Base-by-base conservation (phyloP, 2,113 vertebrate genomes). In the Sisor rabdophorus region DNA sequence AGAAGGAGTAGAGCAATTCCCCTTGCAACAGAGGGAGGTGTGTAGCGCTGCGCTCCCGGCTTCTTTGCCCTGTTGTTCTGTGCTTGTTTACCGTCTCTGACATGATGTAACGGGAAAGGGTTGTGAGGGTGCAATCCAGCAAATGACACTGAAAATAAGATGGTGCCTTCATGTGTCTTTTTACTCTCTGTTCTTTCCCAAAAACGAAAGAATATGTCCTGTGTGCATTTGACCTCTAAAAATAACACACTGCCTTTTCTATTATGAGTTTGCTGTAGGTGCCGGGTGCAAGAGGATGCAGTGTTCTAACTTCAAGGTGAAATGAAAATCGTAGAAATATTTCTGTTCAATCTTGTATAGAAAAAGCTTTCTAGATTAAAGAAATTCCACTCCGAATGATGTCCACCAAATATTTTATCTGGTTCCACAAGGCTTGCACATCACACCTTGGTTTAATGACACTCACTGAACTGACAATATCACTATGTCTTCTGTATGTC, bases 301-400 rank as follows among this genome's bases (percentile, higher is more conserved):
- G 93, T 96, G 94, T 94, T 92, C 93, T 94, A 94, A 93, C 94
- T 92, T 93, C 90, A 94, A n/a, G n/a, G n/a, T n/a, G n/a, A n/a
- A 90, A 91, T 96, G 94, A 93, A 94, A 96, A 95, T 95, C 95
- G 95, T 96, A 98, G 95, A 95, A 15, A 22, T 44, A 22, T 64
- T 64, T 64, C 59, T 20, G 59, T 40, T 64, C 32, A 44, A 2
- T 64, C 61, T 12, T 63, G 16, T n/a, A 5, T 11, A 12, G 28
- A 97, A 94, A 96, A 95, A 98, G 94, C 96, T 91, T 95, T 93
- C 93, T 95, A 93, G 95, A 94, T 95, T 94, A 94, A 93, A 94
- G 95, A 93, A 93, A 93, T 93, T 93, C 19, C 32, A 63, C 32
- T 19, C 0, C 17, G 2, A 2, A 13, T 20, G 30, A 30, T 60